Conservation (phyloP, 2,888 invertebrate genomes). For the Agriopis leucophaearia region DNA sequence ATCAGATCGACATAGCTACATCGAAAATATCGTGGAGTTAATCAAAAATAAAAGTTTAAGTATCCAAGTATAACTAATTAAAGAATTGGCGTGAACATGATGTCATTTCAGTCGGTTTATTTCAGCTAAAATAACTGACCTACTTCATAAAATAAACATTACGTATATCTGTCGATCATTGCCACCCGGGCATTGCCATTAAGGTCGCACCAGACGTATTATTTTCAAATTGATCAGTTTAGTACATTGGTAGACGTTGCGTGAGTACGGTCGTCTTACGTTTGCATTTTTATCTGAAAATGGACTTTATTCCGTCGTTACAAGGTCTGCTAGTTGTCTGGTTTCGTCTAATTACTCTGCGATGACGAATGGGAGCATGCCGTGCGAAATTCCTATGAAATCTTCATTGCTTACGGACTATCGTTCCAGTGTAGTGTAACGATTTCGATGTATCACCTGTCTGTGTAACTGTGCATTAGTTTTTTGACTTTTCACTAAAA, state of each 20-base stretch:
- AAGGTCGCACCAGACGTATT: conserved; percentile 53
- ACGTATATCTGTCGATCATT: conserved; percentile 63
- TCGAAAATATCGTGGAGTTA: neutral
- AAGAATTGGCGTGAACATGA: conserved; percentile 7
- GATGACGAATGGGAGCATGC: conserved; percentile 75
- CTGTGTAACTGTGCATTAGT: conserved; percentile 45
- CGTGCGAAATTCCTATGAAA: conserved; percentile 79
- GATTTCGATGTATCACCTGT: conserved; percentile 52
- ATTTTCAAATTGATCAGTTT: conserved; percentile 64
- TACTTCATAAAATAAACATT: conserved; percentile 53
- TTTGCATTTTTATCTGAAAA: conserved; percentile 55
- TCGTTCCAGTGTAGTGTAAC: conserved; percentile 60
- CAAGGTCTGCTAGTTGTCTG: conserved; percentile 48
- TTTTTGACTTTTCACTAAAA: conserved; percentile 37
- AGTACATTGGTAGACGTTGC: conserved; percentile 69
- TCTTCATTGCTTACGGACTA: conserved; percentile 62
- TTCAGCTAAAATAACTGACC: conserved; percentile 52
- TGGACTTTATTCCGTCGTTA: conserved; percentile 47
- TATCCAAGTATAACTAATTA: neutral
- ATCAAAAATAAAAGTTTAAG: too few species aligned
- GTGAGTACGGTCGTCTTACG: conserved; percentile 69
- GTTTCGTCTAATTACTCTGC: conserved; percentile 71
- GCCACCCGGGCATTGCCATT: conserved; percentile 71
- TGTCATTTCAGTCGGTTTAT: conserved; percentile 32
- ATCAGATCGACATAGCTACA: too few species aligned